phyloP scores from a whole-genome alignment of 2,113 vertebrate species.

The Gasterosteus nipponicus region DNA sequence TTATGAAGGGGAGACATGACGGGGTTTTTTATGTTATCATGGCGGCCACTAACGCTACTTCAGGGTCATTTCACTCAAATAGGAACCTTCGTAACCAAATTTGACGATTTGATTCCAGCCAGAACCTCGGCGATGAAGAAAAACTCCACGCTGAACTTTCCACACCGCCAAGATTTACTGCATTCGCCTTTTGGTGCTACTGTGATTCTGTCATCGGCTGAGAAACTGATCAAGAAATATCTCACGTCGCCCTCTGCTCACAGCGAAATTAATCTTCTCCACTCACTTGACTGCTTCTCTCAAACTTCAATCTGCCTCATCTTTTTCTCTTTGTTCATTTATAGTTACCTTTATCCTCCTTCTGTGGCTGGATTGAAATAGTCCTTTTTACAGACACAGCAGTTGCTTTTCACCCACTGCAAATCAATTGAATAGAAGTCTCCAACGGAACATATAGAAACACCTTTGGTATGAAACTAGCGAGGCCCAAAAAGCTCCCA shows the following conservation, averaged over 20 bases:
- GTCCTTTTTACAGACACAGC: neutral
- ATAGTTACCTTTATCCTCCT: slow-evolving; percentile 11
- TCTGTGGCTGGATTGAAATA: neutral
- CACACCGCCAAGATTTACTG: slow-evolving; percentile 44
- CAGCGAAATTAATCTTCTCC: slow-evolving; percentile 29
- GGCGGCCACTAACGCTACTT: too few relatives aligned
- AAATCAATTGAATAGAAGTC: too few relatives aligned
- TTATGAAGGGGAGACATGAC: slow-evolving; percentile 51
- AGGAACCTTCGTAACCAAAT: too few relatives aligned
- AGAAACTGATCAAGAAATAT: slow-evolving; percentile 45
- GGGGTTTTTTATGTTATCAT: neutral
- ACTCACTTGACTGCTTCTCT: slow-evolving; percentile 16
- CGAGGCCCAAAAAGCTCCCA: too few relatives aligned
- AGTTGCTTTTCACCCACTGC: too few relatives aligned
- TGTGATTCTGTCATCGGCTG: slow-evolving; percentile 39
- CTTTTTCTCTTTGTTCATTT: neutral
- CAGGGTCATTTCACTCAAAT: too few relatives aligned
- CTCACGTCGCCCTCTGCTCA: slow-evolving; percentile 34
- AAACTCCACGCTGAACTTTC: slow-evolving; percentile 22
- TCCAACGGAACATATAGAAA: too few relatives aligned
- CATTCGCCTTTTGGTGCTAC: slow-evolving; percentile 45
- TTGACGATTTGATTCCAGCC: too few relatives aligned
- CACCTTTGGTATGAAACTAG: too few relatives aligned
- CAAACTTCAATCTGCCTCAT: slow-evolving; percentile 30
- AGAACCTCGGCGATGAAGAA: slow-evolving; percentile 21